Percentiles rank a stretch among this genome's conserved stretches.
These are phyloP conservation scores for Pantherophis vulpinus DNA, from an alignment of 2,797 vertebrate genomes.

Conservation along the genomic window DNA sequence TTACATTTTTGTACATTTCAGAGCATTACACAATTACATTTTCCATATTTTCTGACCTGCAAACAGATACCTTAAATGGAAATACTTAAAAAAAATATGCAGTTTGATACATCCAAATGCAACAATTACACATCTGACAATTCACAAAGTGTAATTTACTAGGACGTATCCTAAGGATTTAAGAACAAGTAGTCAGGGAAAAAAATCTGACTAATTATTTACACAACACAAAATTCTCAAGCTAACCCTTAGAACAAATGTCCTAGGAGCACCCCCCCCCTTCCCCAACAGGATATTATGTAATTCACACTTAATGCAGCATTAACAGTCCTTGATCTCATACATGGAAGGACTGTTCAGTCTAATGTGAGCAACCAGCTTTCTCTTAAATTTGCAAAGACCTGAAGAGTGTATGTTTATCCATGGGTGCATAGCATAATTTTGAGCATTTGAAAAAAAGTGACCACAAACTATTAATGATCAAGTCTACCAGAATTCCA, in stretches of 20 bases:
- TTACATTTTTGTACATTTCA: constrained; percentile 86
- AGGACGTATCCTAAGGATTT: constrained; percentile 76
- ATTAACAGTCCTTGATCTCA: constrained; percentile 68
- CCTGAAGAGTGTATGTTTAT: constrained; percentile 61
- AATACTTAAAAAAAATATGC: constrained; percentile 67
- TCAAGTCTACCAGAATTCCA: not conserved
- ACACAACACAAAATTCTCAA: constrained; percentile 73
- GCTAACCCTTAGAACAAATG: constrained; percentile 64
- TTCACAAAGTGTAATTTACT: constrained; percentile 79
- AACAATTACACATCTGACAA: constrained; percentile 80
- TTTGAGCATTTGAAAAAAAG: constrained; percentile 58
- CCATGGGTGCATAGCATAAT: constrained; percentile 66
- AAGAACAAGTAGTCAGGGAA: constrained; percentile 75
- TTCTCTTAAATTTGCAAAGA: constrained; percentile 64
- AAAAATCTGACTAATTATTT: constrained; percentile 77
- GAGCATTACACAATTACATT: constrained; percentile 82
- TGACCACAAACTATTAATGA: constrained; percentile 55
- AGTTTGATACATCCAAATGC: constrained; percentile 79
- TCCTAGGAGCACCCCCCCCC: constrained; percentile 63
- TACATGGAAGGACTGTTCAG: constrained; percentile 55
- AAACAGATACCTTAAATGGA: constrained; percentile 90
- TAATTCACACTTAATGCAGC: constrained; percentile 66
- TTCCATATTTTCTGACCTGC: constrained; percentile 93
- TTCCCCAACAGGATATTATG: constrained; percentile 60
- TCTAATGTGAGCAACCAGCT: constrained; percentile 62